Conservation (phyloP, 2,888 invertebrate species). For the Stictocephala bisonia region DNA sequence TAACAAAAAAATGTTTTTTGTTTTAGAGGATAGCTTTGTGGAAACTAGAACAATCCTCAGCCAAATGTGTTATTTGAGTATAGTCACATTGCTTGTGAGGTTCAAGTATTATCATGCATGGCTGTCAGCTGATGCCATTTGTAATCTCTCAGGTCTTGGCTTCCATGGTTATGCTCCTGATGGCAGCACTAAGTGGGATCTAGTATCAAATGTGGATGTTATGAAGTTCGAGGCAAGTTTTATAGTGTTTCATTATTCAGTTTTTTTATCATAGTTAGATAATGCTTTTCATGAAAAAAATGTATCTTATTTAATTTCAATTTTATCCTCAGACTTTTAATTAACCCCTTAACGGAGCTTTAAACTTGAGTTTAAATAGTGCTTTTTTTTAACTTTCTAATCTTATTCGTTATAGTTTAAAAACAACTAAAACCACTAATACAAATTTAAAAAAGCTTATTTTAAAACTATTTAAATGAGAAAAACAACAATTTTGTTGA, state of each 20-base stretch:
- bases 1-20: slow-evolving; percentile 7
- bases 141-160: slow-evolving; percentile 94
- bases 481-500: too few species aligned
- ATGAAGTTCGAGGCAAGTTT: slow-evolving; percentile 84
- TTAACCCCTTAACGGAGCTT: too few species aligned
- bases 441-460: too few species aligned
- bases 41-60: slow-evolving; percentile 70
- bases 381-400: too few species aligned
- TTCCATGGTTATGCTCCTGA: slow-evolving; percentile 83
- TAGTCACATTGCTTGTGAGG: slow-evolving; percentile 82
- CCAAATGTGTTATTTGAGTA: slow-evolving; percentile 79
- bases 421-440: too few species aligned
- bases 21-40: slow-evolving; percentile 73
- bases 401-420: too few species aligned
- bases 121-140: slow-evolving; percentile 94
- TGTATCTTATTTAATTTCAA: background rate
- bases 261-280: background rate
- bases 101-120: slow-evolving; percentile 98
- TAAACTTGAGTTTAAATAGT: too few species aligned
- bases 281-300: too few species aligned
- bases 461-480: too few species aligned
- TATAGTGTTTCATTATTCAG: too few species aligned
- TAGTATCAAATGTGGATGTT: slow-evolving; percentile 91
- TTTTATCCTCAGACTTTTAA: background rate
- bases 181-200: slow-evolving; percentile 88